These are phyloP conservation scores for Madoqua kirkii DNA, from an alignment of 2,113 vertebrate genomes.

Conservation along the genomic window DNA sequence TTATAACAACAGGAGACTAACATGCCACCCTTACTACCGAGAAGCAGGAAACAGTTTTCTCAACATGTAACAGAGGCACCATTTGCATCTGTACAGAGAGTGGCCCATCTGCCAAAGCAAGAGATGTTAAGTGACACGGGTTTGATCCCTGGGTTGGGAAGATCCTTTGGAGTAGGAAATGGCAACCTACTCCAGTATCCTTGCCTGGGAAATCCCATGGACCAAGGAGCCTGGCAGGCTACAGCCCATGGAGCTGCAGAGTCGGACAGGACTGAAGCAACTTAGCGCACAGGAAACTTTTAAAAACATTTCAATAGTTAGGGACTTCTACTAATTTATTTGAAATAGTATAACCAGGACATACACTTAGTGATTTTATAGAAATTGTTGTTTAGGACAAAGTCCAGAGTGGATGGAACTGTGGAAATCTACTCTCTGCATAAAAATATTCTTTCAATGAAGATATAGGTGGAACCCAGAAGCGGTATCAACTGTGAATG, in stretches of 20 bases:
- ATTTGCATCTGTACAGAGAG: neutral
- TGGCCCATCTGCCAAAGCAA: neutral
- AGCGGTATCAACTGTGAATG: neutral
- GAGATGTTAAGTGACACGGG: neutral
- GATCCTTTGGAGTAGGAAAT: neutral
- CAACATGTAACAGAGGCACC: accelerated
- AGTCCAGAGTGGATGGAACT: neutral
- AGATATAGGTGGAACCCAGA: neutral
- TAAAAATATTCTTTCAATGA: neutral
- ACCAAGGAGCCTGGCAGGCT: neutral
- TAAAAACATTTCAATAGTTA: neutral
- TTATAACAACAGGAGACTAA: neutral
- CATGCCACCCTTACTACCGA: neutral
- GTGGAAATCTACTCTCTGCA: neutral
- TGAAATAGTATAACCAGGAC: neutral
- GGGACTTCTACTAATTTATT: neutral
- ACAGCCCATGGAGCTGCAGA: neutral
- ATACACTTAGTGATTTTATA: neutral
- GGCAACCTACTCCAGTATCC: neutral
- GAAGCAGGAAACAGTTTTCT: neutral
- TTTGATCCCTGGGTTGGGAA: neutral
- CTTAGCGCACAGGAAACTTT: neutral
- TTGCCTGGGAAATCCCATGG: neutral
- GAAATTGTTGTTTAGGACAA: neutral
- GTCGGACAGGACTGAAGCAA: neutral